These are phyloP conservation scores for Chesias legatella DNA, from an alignment of 2,888 invertebrate species.

Conservation along the genomic window DNA sequence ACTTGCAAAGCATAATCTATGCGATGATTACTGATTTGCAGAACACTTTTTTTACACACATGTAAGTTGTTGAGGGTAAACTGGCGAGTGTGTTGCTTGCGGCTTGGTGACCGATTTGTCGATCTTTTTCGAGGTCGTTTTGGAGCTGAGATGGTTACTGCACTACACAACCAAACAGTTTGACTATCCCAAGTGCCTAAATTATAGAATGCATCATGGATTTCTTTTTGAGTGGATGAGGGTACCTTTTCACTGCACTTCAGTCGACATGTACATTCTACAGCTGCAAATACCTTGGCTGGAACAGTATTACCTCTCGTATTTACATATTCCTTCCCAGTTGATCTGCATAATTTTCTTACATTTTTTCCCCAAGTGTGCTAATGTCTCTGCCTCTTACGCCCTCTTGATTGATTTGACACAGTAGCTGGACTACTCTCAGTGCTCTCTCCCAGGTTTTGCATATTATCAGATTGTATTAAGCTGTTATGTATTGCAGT, in stretches of 20 bases:
- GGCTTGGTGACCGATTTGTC: too few relatives aligned
- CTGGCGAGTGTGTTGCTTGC: too few relatives aligned
- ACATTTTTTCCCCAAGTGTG: constrained; percentile 14
- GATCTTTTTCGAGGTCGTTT: too few relatives aligned
- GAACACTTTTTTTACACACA: too few relatives aligned
- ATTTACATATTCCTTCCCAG: constrained; percentile 17
- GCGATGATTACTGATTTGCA: constrained; percentile 14
- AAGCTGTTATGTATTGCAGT: too few relatives aligned
- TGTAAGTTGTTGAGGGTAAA: too few relatives aligned
- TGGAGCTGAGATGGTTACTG: background rate
- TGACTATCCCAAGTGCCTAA: background rate
- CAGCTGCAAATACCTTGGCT: constrained; percentile 7
- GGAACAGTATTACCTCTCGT: constrained; percentile 16
- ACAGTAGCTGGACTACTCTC: too few relatives aligned
- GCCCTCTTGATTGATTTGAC: too few relatives aligned
- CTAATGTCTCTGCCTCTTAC: too few relatives aligned
- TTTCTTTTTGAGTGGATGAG: background rate
- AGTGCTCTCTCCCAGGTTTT: too few relatives aligned
- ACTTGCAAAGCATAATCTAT: constrained; percentile 13
- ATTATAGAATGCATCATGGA: background rate
- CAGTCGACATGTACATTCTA: background rate
- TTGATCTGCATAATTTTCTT: constrained; percentile 15
- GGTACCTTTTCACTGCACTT: background rate
- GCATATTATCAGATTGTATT: too few relatives aligned
- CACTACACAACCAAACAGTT: background rate